Base-by-base conservation (phyloP, 2,113 vertebrate species). In the Lichenostomus cassidix region DNA sequence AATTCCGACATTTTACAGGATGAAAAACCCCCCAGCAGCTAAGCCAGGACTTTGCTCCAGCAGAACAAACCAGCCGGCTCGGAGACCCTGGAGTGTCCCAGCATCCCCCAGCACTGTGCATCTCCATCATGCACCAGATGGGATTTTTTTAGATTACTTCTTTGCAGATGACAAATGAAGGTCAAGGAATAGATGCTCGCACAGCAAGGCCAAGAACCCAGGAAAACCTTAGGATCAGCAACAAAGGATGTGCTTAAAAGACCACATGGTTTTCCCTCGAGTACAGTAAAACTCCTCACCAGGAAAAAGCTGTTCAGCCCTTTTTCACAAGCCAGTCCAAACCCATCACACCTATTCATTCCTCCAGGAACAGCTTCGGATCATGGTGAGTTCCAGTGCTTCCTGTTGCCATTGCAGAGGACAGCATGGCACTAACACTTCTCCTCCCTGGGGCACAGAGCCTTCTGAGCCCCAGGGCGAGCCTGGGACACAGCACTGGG, bases 21-120 rank as follows among this genome's bases (percentile, higher is more conserved):
- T 24, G n/a, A 41, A 53, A 10, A 18, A 12, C 6, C 7, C 27
- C 33, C 15, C 24, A 10, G 62, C 56, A 82, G 53, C 0, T 7
- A 9, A 63, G 71, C 24, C 44, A 63, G 71, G 62, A 15, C 39
- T 85, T 42, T 39, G 62, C 33, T 50, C 35, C 0, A 2, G 33
- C 60, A 41, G 82, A 41, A 86, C 44, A 80, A 37, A 42, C 13
- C 14, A 3, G 9, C 29, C 8, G 25, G 89, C 22, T 31, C 8
- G 0, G 18, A 55, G 20, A 56, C 59, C 9, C 5, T 0, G 0
- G 88, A 14, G 15, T 1, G 1, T 68, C 64, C 35, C 25, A 17
- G 89, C 59, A 25, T 37, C 31, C 69, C 53, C 31, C 50, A 62
- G 69, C 64, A 52, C 31, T 2, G 17, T 55, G 35, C 29, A 10